phyloP scores from a whole-genome alignment of 1,140 invertebrate genomes.

The Papilio machaon region DNA sequence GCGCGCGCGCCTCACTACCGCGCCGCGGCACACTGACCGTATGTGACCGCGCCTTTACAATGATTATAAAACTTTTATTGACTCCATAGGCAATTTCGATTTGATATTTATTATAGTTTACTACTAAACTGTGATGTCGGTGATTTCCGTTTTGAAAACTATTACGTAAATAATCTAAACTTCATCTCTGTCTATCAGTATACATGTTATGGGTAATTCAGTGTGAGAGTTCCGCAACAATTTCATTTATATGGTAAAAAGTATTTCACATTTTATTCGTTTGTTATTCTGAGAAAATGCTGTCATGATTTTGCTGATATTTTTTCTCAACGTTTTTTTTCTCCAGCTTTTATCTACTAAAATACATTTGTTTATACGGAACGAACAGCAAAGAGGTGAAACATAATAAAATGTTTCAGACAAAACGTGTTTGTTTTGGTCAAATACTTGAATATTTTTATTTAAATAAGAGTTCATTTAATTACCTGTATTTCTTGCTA shows the following conservation, averaged over 20 bases:
- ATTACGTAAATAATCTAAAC: neutral
- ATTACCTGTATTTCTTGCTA: slow-evolving; percentile 23
- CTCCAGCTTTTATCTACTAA: neutral
- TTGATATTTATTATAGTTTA: slow-evolving; percentile 32
- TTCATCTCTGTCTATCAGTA: neutral
- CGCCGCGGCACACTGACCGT: slow-evolving; percentile 42
- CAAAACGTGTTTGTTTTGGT: too few relatives aligned
- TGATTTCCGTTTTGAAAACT: neutral
- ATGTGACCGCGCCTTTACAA: slow-evolving; percentile 27
- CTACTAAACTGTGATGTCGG: slow-evolving; percentile 25
- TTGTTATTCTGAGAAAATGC: neutral
- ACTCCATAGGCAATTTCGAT: slow-evolving; percentile 24
- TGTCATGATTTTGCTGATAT: neutral
- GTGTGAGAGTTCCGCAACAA: neutral
- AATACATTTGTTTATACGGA: neutral
- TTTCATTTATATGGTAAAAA: neutral
- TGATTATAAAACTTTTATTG: slow-evolving; percentile 33
- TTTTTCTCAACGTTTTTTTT: neutral
- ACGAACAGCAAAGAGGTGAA: neutral
- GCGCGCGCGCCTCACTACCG: slow-evolving; percentile 48
- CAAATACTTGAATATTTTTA: neutral
- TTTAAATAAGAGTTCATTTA: neutral
- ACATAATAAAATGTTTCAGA: neutral
- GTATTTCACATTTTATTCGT: neutral
- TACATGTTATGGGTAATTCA: neutral